Base-by-base conservation (phyloP, 35 echinoderm and acorn worm genomes). In the Holothuria glaberrima region DNA sequence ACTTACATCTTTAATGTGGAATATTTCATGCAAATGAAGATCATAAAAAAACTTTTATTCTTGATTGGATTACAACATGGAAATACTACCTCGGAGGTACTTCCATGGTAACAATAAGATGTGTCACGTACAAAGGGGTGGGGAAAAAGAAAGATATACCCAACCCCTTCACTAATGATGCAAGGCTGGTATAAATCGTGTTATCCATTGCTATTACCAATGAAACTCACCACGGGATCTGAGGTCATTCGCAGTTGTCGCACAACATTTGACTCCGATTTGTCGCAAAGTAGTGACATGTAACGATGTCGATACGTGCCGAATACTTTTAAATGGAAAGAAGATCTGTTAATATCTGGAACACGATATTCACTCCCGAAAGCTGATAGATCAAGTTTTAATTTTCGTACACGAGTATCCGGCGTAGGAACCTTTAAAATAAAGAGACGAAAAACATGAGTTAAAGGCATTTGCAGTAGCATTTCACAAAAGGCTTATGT, bases 261-360 rank as follows among this genome's bases (percentile, higher is more conserved):
- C 9, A 98, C 79, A 79, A 98, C 48, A 81, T 98, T 92, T 1
- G 93, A 95, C 21, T 94, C 96, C n/a, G 87, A 87, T 78, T 94
- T 91, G 12, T 94, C 90, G 87, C 96, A 98, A 20, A 92, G 68
- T 0, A 98, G 65, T 13, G 88, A 71, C 30, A 98, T 90, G 91
- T 94, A 93, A 12, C 96, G 79, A 75, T 98, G 91, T 0, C 96
- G 79, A 38, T 93, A 94, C n/a, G 96, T 98, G 41, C 96, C 96
- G 58, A 95, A 98, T 9, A 98, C 94, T 68, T 98, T 98, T 50
- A 98, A 70, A 60, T 93, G 88, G 84, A 98, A 98, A 14, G 94
- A 91, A 21, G 93, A 89, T 67, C 81, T 88, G 59, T 33, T 91
- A 12, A 94, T 76, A 58, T 98, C 96, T 34, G 96, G 96, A 57